Percentiles rank a stretch among this genome's conserved stretches.
Evolutionary conservation across 2,113 vertebrate species (phyloP).

Genomic region (Aldabrachelys gigantea): DNA sequence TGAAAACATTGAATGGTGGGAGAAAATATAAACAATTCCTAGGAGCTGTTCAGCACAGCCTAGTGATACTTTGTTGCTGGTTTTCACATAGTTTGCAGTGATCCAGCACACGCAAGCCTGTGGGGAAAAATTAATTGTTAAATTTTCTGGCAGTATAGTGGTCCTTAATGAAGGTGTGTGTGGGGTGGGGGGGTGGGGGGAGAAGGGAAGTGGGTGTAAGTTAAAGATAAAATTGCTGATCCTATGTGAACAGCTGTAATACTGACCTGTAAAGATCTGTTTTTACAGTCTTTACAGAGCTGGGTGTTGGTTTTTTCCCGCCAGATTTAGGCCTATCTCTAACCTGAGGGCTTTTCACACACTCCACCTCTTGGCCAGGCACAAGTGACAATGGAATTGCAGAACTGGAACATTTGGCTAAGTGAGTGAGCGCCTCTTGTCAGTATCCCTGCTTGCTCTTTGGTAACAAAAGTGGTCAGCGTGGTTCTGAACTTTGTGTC

Average conservation of each 20-base stretch:
- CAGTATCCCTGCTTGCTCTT: neutral
- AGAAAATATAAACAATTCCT: neutral
- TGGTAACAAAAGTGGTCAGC: neutral
- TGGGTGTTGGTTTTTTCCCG: neutral
- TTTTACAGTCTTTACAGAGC: neutral
- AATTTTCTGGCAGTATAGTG: neutral
- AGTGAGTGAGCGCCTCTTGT: neutral
- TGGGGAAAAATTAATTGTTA: neutral
- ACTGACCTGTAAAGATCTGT: neutral
- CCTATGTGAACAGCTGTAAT: rapidly evolving
- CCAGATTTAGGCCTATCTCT: neutral
- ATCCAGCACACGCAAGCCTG: neutral
- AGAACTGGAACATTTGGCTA: neutral
- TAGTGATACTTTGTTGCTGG: neutral
- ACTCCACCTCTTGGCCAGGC: neutral
- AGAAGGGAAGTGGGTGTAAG: neutral
- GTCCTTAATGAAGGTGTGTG: neutral
- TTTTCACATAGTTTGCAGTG: constrained; percentile 9
- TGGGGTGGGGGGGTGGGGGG: no score
- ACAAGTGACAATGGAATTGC: neutral
- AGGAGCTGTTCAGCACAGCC: constrained; percentile 3
- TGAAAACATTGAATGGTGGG: neutral
- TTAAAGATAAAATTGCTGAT: neutral
- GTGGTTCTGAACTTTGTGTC: neutral
- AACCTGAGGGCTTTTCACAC: neutral